Percentiles rank a stretch among this genome's conserved stretches.
Conservation (phyloP, 2,113 vertebrate species). For the Cercocebus atys region DNA sequence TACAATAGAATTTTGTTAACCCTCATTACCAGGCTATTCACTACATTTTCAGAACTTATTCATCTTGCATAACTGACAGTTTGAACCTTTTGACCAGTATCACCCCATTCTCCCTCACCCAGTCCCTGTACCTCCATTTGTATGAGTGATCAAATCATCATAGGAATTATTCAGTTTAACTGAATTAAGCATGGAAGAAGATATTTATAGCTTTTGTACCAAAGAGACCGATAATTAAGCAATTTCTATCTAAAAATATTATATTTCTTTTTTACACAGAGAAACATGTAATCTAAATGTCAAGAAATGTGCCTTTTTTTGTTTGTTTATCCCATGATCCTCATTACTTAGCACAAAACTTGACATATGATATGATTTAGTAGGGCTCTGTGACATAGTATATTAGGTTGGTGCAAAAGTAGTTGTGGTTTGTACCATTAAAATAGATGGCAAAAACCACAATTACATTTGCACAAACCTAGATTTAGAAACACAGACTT, state of each 20-base stretch:
- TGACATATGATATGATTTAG: neutral
- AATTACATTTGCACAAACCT: no score
- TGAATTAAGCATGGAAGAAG: neutral
- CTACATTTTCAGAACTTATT: neutral
- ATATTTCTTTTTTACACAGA: neutral
- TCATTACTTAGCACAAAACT: neutral
- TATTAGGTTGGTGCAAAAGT: no score
- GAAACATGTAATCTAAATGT: neutral
- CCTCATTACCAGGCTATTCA: neutral
- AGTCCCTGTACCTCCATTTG: neutral
- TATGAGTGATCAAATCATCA: neutral
- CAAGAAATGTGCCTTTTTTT: neutral
- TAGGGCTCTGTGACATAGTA: no score
- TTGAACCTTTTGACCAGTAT: neutral
- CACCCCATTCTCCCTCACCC: fast-evolving
- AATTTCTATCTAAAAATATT: neutral
- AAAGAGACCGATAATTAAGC: neutral
- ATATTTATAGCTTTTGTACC: neutral
- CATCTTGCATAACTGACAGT: neutral
- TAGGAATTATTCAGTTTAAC: neutral
- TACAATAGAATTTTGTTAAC: neutral
- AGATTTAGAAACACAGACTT: neutral
- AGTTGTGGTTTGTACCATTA: no score
- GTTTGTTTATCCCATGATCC: neutral
- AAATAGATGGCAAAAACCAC: no score